Evolutionary conservation across 2,888 invertebrate species (phyloP).

Genomic region (Dynastes grantii): DNA sequence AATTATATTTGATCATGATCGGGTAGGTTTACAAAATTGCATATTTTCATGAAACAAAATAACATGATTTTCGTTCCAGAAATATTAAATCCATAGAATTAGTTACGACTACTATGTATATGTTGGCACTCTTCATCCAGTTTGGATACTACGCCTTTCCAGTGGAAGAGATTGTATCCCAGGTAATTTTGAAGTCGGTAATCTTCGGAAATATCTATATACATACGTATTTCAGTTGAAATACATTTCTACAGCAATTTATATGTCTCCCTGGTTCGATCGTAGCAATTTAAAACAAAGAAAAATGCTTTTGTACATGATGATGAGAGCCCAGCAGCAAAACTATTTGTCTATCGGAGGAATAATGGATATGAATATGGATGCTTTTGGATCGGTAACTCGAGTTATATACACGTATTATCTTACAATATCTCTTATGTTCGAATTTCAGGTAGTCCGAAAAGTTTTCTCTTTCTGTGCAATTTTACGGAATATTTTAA

Average conservation of each 20-base stretch:
- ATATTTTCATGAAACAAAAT: neutral
- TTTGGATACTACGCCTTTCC: conserved; percentile 43
- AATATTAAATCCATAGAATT: neutral
- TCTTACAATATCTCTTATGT: too few relatives aligned
- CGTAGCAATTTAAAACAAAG: too few relatives aligned
- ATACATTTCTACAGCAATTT: neutral
- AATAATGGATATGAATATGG: conserved; percentile 43
- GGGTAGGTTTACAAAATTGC: neutral
- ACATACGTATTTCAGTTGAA: too few relatives aligned
- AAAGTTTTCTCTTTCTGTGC: too few relatives aligned
- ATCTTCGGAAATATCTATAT: too few relatives aligned
- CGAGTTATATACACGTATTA: too few relatives aligned
- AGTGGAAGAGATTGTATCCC: conserved; percentile 28
- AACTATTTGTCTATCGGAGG: conserved; percentile 41
- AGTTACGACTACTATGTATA: conserved; percentile 9
- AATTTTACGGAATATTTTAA: too few relatives aligned
- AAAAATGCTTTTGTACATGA: conserved; percentile 25
- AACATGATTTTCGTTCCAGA: neutral
- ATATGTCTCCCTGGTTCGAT: too few relatives aligned
- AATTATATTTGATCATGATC: neutral
- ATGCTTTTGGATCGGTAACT: conserved; percentile 47
- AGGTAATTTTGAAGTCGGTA: conserved; percentile 9
- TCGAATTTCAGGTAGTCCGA: too few relatives aligned
- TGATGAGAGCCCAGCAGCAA: conserved; percentile 45
- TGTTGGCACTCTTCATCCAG: conserved; percentile 22